A percentile compares a stretch with the other conserved stretches of the same genome.
These are phyloP conservation scores for Furnarius figulus DNA, from an alignment of 2,113 vertebrate genomes.

Conservation along the genomic window DNA sequence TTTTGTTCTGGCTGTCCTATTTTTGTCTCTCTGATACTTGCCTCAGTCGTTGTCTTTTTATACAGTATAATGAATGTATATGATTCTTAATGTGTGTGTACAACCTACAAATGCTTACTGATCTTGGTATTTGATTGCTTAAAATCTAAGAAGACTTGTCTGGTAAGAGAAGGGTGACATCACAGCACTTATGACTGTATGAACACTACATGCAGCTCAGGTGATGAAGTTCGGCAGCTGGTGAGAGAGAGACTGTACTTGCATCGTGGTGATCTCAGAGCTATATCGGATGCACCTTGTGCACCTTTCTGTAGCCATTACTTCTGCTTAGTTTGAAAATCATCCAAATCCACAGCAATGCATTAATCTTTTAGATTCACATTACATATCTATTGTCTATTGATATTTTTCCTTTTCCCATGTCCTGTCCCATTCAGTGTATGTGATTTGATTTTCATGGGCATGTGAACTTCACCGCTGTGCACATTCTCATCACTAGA, in stretches of 20 bases:
- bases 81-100: background rate
- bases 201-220: background rate
- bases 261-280: background rate
- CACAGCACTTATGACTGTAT: background rate
- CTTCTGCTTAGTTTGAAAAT: background rate
- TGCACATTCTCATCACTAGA: background rate
- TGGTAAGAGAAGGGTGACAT: background rate
- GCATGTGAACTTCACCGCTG: background rate
- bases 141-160: background rate
- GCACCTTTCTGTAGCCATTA: background rate
- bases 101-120: background rate
- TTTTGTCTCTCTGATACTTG: background rate
- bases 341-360: background rate
- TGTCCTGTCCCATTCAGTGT: background rate
- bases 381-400: background rate
- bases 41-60: background rate
- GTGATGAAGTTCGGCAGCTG: rapidly evolving
- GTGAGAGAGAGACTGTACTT: rapidly evolving
- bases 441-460: background rate
- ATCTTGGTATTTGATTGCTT: background rate
- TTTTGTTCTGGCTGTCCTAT: background rate
- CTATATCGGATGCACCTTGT: background rate
- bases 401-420: background rate
- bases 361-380: background rate
- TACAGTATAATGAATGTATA: background rate